These are phyloP conservation scores for Coenonympha glycerion DNA, from an alignment of 2,888 invertebrate species.

Conservation along the genomic window DNA sequence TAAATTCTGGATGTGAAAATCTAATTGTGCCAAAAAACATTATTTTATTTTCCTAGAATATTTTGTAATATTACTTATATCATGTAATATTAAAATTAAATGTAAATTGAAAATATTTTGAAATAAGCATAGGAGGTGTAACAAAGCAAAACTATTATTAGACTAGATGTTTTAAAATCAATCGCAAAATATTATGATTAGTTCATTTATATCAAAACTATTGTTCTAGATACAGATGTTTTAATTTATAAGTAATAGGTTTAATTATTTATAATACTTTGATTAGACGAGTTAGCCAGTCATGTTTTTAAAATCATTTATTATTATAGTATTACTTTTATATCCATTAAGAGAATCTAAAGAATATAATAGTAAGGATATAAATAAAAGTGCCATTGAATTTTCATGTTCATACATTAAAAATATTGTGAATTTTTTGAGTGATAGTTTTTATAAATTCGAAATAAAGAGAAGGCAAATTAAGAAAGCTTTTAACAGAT, in stretches of 20 bases:
- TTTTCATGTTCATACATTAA: slow-evolving; percentile 15
- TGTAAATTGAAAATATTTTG: background rate
- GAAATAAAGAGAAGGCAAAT: slow-evolving; percentile 28
- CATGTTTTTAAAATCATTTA: slow-evolving; percentile 3
- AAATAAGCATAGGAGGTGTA: background rate
- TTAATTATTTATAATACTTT: background rate
- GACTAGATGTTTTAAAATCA: background rate
- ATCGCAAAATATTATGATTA: background rate
- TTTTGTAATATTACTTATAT: too few species aligned
- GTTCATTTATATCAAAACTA: background rate
- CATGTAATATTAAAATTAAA: too few species aligned
- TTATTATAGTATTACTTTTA: background rate
- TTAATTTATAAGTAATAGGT: background rate
- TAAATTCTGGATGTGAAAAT: too few species aligned
- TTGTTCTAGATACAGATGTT: background rate
- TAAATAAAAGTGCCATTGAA: slow-evolving; percentile 3
- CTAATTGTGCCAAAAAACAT: too few species aligned
- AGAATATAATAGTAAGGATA: background rate
- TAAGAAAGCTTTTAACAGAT: slow-evolving; percentile 31
- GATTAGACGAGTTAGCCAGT: background rate
- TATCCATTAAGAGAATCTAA: slow-evolving; percentile 24
- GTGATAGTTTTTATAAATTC: slow-evolving; percentile 11
- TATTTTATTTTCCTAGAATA: too few species aligned
- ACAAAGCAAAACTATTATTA: background rate
- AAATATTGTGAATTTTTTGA: slow-evolving; percentile 19